Evolutionary conservation across 2,113 vertebrate genomes (phyloP).

Genomic region (Aldabrachelys gigantea): DNA sequence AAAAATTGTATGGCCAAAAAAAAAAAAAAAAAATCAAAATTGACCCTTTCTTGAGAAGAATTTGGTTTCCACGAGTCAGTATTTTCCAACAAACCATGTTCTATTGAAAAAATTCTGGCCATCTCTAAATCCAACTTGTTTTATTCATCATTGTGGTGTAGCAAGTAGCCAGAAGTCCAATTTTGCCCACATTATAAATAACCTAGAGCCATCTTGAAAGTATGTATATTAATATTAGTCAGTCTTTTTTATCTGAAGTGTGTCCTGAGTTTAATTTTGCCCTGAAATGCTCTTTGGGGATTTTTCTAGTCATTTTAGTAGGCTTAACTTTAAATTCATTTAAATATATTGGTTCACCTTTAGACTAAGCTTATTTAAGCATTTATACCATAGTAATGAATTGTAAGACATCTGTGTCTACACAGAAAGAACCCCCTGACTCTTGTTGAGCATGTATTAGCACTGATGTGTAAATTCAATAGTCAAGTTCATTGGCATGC

Average conservation of each 20-base stretch:
- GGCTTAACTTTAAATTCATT: slow-evolving; percentile 56
- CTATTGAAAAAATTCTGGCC: not conserved
- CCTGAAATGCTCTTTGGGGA: slow-evolving; percentile 8
- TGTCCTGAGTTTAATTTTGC: slow-evolving; percentile 17
- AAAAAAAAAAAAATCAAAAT: no score
- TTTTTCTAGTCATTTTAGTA: slow-evolving; percentile 31
- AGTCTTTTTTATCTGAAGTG: not conserved
- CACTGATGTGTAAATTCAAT: slow-evolving; percentile 45
- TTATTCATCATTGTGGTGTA: accelerated
- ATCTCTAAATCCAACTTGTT: not conserved
- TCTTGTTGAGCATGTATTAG: slow-evolving; percentile 42
- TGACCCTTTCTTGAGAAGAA: not conserved
- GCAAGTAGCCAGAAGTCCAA: not conserved
- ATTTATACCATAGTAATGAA: slow-evolving; percentile 56
- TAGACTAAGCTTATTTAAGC: slow-evolving; percentile 44
- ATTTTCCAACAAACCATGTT: not conserved
- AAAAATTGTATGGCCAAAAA: not conserved
- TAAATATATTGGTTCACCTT: slow-evolving; percentile 59
- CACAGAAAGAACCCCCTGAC: slow-evolving; percentile 42
- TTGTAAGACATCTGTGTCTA: slow-evolving; percentile 46
- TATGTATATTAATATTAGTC: not conserved
- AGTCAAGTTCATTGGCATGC: slow-evolving; percentile 54
- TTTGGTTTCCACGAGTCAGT: not conserved
- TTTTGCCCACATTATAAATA: not conserved
- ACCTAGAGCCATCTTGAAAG: not conserved